phyloP scores from a whole-genome alignment of 2,888 invertebrate species.

The Colletes collaris region DNA sequence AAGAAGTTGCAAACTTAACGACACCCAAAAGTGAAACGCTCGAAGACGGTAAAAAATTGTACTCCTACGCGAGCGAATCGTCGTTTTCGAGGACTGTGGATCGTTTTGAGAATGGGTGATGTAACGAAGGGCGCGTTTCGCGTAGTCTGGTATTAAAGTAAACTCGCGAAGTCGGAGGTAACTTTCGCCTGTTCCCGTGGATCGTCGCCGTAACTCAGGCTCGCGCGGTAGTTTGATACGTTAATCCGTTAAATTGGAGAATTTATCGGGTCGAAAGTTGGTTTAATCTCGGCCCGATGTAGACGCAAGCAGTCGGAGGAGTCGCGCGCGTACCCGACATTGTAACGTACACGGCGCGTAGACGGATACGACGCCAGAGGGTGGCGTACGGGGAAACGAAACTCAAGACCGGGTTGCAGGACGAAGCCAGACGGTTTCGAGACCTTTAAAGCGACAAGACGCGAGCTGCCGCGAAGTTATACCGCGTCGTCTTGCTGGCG shows the following conservation, averaged over 20 bases:
- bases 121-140: background rate
- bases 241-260: slow-evolving; percentile 72
- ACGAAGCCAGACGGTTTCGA: slow-evolving; percentile 4
- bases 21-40: too few relatives aligned
- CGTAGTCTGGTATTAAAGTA: slow-evolving; percentile 40
- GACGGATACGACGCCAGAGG: slow-evolving; percentile 27
- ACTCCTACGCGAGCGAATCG: too few relatives aligned
- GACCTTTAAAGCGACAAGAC: slow-evolving; percentile 60
- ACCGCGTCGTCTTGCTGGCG: slow-evolving; percentile 56
- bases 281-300: slow-evolving; percentile 69
- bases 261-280: slow-evolving; percentile 71
- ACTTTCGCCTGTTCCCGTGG: slow-evolving; percentile 38
- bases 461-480: slow-evolving; percentile 59
- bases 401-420: background rate
- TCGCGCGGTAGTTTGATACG: slow-evolving; percentile 69
- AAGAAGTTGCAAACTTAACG: too few relatives aligned
- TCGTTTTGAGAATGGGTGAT: background rate
- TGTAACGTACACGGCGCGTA: slow-evolving; percentile 60
- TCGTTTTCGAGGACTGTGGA: too few relatives aligned
- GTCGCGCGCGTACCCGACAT: slow-evolving; percentile 32
- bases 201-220: slow-evolving; percentile 49
- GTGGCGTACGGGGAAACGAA: slow-evolving; percentile 9
- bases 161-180: slow-evolving; percentile 44
- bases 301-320: slow-evolving; percentile 50
- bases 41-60: too few relatives aligned